Evolutionary conservation across 2,888 invertebrate genomes (phyloP).

Genomic region (Limenitis camilla): DNA sequence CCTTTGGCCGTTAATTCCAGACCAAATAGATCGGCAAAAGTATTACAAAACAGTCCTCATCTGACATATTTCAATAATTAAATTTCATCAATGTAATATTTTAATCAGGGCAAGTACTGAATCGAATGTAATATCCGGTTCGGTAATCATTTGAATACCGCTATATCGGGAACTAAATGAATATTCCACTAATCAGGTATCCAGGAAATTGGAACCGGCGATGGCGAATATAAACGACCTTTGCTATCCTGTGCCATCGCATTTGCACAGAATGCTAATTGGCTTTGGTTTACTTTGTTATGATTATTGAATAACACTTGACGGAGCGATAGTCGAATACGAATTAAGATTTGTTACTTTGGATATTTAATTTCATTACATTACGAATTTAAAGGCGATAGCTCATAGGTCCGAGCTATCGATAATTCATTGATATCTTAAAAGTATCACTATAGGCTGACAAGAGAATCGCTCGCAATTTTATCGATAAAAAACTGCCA

Average conservation of each 20-base stretch:
- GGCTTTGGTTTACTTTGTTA: constrained; percentile 9
- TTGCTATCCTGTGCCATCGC: constrained; percentile 18
- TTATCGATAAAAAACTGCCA: constrained; percentile 46
- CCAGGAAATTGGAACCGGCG: constrained; percentile 25
- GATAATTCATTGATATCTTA: too few species aligned
- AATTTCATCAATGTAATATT: constrained; percentile 29
- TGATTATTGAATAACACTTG: background rate
- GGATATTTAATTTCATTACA: too few species aligned
- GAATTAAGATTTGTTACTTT: too few species aligned
- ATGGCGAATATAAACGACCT: constrained; percentile 28
- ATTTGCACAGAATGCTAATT: constrained; percentile 16
- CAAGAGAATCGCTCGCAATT: constrained; percentile 35
- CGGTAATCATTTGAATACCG: constrained; percentile 44
- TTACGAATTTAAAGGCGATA: constrained; percentile 29
- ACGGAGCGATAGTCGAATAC: too few species aligned
- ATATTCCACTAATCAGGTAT: constrained; percentile 27
- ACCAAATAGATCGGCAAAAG: too few species aligned
- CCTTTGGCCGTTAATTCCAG: too few species aligned
- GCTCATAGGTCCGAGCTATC: too few species aligned
- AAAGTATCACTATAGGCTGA: too few species aligned
- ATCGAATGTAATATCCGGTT: constrained; percentile 55
- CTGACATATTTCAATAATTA: constrained; percentile 33
- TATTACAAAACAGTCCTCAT: background rate
- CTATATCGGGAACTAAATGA: constrained; percentile 34
- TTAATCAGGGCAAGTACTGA: constrained; percentile 38